phyloP scores from a whole-genome alignment of 2,113 vertebrate species.

The Pongo abelii region DNA sequence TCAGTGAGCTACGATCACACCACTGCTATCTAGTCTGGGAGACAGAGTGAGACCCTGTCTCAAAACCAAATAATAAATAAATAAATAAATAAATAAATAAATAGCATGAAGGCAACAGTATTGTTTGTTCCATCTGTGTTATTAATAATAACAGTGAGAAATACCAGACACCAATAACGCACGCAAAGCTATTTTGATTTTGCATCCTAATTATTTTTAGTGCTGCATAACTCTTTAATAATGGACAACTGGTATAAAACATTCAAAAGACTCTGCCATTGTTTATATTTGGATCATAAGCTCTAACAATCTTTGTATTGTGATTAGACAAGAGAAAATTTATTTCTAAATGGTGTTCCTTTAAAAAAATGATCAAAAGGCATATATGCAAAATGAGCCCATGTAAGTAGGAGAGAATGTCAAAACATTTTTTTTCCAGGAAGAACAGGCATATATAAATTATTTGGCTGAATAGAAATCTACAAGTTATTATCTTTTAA shows the following conservation, averaged over 20 bases:
- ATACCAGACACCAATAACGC: neutral
- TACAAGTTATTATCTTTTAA: constrained; percentile 29
- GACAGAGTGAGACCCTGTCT: too few relatives aligned
- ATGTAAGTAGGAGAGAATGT: constrained; percentile 13
- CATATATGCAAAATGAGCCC: neutral
- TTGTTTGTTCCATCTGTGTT: constrained; percentile 31
- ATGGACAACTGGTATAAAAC: constrained; percentile 50
- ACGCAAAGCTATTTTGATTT: constrained; percentile 59
- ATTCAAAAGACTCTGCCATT: constrained; percentile 20
- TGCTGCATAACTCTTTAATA: constrained; percentile 63
- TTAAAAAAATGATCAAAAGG: constrained; percentile 58
- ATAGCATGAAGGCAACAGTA: neutral
- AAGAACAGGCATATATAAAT: constrained; percentile 43
- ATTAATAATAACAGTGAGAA: constrained; percentile 43
- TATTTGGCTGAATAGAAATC: constrained; percentile 30
- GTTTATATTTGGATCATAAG: constrained; percentile 56
- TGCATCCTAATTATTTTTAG: constrained; percentile 62
- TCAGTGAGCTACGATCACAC: too few relatives aligned
- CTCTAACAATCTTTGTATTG: neutral
- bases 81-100: neutral
- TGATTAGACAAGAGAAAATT: constrained; percentile 65
- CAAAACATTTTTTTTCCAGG: constrained; percentile 19
- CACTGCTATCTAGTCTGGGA: too few relatives aligned
- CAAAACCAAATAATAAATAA: too few relatives aligned
- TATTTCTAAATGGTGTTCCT: constrained; percentile 54